Percentiles rank a stretch among this genome's conserved stretches.
These are phyloP conservation scores for Propithecus coquereli DNA, from an alignment of 2,113 vertebrate genomes.

Conservation along the genomic window DNA sequence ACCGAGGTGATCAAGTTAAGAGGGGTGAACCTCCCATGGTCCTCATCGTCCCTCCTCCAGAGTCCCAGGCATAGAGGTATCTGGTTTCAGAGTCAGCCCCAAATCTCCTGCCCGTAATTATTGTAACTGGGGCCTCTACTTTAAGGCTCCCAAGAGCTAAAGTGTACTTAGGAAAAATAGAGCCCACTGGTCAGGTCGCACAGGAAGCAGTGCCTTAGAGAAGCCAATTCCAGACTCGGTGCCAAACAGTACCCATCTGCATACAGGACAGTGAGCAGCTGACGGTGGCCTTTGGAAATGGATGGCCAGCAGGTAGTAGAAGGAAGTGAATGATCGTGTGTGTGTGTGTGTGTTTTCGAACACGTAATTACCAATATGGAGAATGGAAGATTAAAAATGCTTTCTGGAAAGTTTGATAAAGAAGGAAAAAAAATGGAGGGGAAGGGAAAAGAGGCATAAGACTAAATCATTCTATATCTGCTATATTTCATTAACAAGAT, in stretches of 20 bases:
- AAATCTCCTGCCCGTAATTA: neutral
- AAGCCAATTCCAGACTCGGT: neutral
- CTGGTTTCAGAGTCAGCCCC: neutral
- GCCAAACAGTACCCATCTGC: slow-evolving; percentile 54
- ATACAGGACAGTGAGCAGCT: neutral
- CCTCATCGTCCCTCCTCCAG: neutral
- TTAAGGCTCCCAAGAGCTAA: neutral
- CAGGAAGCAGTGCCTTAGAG: neutral
- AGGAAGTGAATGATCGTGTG: neutral
- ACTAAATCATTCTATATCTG: neutral
- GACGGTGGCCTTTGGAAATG: neutral
- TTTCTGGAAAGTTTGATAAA: slow-evolving; percentile 16
- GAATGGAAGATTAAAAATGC: neutral
- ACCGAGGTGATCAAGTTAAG: neutral
- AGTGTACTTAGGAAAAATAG: neutral
- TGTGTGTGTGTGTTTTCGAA: neutral
- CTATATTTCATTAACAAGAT: neutral
- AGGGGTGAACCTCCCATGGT: neutral
- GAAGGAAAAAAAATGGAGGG: neutral
- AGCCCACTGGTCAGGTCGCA: fast-evolving
- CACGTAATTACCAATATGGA: neutral
- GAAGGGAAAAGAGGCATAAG: neutral
- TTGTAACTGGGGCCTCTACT: neutral
- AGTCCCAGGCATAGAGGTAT: neutral
- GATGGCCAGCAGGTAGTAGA: neutral